Base-by-base conservation (phyloP, 2,797 vertebrate genomes). In the Betta splendens region DNA sequence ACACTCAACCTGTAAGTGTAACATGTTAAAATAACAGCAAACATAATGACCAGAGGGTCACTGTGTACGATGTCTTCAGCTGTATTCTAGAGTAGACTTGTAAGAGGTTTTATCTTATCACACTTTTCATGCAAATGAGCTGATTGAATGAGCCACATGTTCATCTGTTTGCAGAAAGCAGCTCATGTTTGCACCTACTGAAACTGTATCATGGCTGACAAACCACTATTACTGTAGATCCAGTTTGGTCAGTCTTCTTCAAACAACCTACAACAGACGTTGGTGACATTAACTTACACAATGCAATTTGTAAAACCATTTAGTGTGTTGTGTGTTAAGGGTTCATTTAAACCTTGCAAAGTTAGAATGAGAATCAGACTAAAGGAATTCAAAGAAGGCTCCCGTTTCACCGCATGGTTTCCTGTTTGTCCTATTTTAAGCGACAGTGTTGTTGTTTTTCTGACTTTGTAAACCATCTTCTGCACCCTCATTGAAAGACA, bases 401-500 rank as follows among this genome's bases (percentile, higher is more conserved):
- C n/a, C n/a, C n/a, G n/a, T n/a, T n/a, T n/a, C 29, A 52, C 15
- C 3, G 26, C 31, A 21, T n/a, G 1, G 5, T 36, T 69, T 37
- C 10, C 7, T 26, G 11, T 50, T 22, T 15, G n/a, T 28, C 44
- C 31, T 44, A n/a, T n/a, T n/a, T n/a, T n/a, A n/a, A n/a, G n/a
- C n/a, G n/a, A n/a, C n/a, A n/a, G 17, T 45, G 52, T 54, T 75
- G 47, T 47, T 83, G 60, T 69, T 67, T 65, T 65, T 55, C 36
- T 40, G 16, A 48, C 44, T 54, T 59, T 29, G 56, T 21, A 28
- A 51, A 46, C 20, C 51, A 50, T 50, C 64, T 47, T 66, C 55
- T 60, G 20, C 54, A 25, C 16, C 2, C 4, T 75, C 69, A 72
- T 64, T 59, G 83, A 79, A 89, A 85, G 64, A 46, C 9, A 50